phyloP scores from a whole-genome alignment of 2,888 invertebrate genomes.

The Artemia sinica region DNA sequence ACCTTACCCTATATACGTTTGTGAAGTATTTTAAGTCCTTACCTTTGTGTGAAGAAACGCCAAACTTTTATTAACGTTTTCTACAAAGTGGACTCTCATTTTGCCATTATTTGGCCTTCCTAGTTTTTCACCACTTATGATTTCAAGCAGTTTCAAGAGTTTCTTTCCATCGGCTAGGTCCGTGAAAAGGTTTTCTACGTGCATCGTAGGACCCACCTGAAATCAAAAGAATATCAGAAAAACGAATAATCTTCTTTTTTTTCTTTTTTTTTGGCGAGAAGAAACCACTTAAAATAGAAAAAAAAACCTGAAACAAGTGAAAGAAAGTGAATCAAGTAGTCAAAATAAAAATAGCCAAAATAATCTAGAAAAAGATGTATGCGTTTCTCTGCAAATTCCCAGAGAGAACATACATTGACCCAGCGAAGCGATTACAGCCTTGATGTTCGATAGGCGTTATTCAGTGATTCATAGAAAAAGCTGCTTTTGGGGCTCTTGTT shows the following conservation, averaged over 20 bases:
- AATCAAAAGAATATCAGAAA: conserved; percentile 2
- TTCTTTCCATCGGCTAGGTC: conserved; percentile 91
- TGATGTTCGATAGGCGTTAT: too few species aligned
- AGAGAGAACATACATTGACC: too few species aligned
- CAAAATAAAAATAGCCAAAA: too few species aligned
- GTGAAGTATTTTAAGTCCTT: conserved; percentile 33
- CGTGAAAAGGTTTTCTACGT: conserved; percentile 88
- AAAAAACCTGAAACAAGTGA: too few species aligned
- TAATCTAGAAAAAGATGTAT: too few species aligned
- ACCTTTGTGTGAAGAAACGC: conserved; percentile 84
- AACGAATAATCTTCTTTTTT: background rate
- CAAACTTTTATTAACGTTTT: conserved; percentile 93
- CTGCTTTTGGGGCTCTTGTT: too few species aligned
- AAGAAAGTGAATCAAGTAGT: too few species aligned
- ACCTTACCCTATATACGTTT: too few species aligned
- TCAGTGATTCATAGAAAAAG: too few species aligned
- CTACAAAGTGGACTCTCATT: conserved; percentile 95
- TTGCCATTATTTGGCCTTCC: conserved; percentile 89
- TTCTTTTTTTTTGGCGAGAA: conserved; percentile 1
- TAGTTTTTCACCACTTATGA: conserved; percentile 92
- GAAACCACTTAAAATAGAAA: background rate
- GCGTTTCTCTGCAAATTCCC: too few species aligned
- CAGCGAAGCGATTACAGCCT: too few species aligned
- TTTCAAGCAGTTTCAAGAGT: conserved; percentile 79
- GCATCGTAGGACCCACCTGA: conserved; percentile 69